Evolutionary conservation across 2,113 vertebrate species (phyloP).

Genomic region (Gasterosteus nipponicus): DNA sequence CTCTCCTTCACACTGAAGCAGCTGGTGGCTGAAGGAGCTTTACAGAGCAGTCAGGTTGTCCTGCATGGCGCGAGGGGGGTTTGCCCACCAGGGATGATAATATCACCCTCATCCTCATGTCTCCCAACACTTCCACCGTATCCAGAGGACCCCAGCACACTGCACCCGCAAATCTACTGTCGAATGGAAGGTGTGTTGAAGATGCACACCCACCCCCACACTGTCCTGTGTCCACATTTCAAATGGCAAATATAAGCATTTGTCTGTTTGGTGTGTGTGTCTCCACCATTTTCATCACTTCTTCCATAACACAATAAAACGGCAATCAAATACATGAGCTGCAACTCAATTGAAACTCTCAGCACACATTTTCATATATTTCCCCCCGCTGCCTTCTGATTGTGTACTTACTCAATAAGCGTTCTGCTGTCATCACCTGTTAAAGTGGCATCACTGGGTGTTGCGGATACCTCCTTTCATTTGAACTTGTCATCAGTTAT

Average conservation of each 20-base stretch:
- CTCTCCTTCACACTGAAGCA: too few relatives aligned
- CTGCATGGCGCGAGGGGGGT: too few relatives aligned
- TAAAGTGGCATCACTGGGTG: background rate
- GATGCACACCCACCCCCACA: constrained; percentile 38
- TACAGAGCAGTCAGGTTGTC: too few relatives aligned
- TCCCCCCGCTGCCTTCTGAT: background rate
- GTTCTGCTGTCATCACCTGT: constrained; percentile 9
- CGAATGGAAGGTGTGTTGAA: constrained; percentile 20
- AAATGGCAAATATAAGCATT: constrained; percentile 34
- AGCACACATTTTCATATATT: background rate
- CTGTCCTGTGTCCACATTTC: background rate
- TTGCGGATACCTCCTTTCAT: constrained; percentile 21
- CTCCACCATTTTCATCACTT: constrained; percentile 32
- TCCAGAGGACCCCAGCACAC: too few relatives aligned
- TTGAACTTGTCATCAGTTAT: constrained; percentile 13
- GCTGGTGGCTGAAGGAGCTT: too few relatives aligned
- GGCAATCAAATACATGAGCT: constrained; percentile 41
- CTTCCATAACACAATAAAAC: constrained; percentile 46
- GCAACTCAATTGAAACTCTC: constrained; percentile 33
- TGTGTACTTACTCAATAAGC: background rate
- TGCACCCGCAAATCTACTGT: background rate
- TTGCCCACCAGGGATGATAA: too few relatives aligned
- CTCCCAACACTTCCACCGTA: too few relatives aligned
- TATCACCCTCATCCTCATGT: too few relatives aligned
- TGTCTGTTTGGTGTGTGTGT: background rate